Evolutionary conservation across 2,113 vertebrate genomes (phyloP), one percentile per base, ranked within the genome.

Genomic region (Lophura nycthemera): DNA sequence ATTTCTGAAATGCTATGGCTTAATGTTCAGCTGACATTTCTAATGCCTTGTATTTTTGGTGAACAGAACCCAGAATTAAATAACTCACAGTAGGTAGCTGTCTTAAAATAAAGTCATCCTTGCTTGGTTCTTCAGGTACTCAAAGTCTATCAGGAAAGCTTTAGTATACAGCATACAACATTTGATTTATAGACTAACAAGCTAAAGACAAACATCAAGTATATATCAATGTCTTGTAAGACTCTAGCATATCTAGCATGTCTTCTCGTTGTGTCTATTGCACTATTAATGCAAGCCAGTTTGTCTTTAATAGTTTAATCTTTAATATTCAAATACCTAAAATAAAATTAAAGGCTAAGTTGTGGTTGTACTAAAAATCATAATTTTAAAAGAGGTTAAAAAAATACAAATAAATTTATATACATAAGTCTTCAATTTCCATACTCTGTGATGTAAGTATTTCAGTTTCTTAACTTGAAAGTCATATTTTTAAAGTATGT

Each of bases 401-500:
- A 75, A 88, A 36, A 2, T 36, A 38, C 24, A 86, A 81, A 38
- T 30, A 86, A 38, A 25, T 6, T 48, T 17, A 76, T 4, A 8
- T 7, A 52, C 5, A 47, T 14, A 70, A 89, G 4, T 63, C 19
- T 10, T 67, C 32, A 8, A 65, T 34, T 69, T 4, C 21, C 29
- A 77, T 21, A 1, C 3, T n/a, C 30, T 57, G 10, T 11, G 7
- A 89, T 0, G 6, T 5, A 10, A 63, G 66, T 9, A 76, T 34
- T 16, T 54, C 0, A 1, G 27, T 63, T 48, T 61, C 48, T 48
- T 8, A 66, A 16, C 2, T 1, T 4, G 64, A 19, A 2, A 27
- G 30, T 32, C 34, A 38, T 4, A 30, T 36, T 86, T 72, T 60
- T 54, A 17, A 59, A 25, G 11, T 52, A 20, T 36, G 10, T 30